phyloP scores from a whole-genome alignment of 2,113 vertebrate species.

The Sinocyclocheilus rhinocerous region DNA sequence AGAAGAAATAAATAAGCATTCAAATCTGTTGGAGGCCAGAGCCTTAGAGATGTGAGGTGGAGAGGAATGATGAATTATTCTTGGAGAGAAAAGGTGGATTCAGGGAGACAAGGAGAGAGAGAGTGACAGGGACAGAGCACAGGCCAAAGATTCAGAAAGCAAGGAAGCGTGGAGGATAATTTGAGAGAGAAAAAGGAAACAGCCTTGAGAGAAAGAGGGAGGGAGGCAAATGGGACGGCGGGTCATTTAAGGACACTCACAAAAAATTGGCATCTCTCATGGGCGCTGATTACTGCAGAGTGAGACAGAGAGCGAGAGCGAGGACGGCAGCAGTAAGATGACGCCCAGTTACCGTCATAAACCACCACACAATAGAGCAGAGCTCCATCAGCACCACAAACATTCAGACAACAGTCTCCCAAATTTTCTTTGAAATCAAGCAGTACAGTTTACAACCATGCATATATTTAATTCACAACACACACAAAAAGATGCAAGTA shows the following conservation, averaged over 20 bases:
- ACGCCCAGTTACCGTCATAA: constrained; percentile 9
- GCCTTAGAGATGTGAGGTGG: no score
- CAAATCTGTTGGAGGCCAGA: neutral
- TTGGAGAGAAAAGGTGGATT: neutral
- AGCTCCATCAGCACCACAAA: neutral
- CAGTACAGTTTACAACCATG: neutral
- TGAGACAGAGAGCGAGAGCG: constrained; percentile 31
- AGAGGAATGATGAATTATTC: neutral
- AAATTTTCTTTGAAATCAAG: neutral
- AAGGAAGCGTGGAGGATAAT: constrained; percentile 29
- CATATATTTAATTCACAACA: neutral
- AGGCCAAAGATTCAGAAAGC: constrained; percentile 44
- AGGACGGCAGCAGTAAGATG: constrained; percentile 30
- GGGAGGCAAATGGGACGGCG: constrained; percentile 53
- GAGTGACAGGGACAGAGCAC: constrained; percentile 5
- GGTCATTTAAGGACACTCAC: constrained; percentile 73
- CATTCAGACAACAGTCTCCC: neutral
- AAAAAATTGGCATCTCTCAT: constrained; percentile 55
- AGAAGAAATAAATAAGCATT: neutral
- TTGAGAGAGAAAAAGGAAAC: constrained; percentile 26
- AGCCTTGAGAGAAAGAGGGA: constrained; percentile 21
- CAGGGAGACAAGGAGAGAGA: constrained; percentile 31
- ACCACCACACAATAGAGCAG: neutral
- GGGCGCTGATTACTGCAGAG: constrained; percentile 52
- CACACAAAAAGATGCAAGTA: neutral